A percentile compares a stretch with the other conserved stretches of the same genome.
These are phyloP conservation scores for Gymnocypris eckloni DNA, from an alignment of 2,797 vertebrate genomes.

Conservation along the genomic window DNA sequence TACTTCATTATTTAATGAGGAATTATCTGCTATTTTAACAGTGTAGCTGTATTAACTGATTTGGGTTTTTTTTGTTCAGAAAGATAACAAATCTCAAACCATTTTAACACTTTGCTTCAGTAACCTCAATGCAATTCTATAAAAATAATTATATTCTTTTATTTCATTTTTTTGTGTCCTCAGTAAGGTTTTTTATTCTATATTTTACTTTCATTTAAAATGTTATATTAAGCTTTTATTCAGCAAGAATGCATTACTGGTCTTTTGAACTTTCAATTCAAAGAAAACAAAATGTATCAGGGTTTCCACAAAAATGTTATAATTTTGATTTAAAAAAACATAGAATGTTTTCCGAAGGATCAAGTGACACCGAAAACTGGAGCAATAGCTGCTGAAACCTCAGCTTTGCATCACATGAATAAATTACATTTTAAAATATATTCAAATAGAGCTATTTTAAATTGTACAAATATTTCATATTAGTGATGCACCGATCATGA, in stretches of 20 bases:
- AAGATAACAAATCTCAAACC: neutral
- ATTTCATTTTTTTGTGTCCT: too few species aligned
- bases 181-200: neutral
- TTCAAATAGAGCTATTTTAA: too few species aligned
- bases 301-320: neutral
- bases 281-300: neutral
- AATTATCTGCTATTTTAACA: neutral
- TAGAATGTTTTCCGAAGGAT: neutral
- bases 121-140: neutral
- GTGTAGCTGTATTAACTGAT: neutral
- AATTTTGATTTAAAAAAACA: neutral
- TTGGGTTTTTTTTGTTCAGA: neutral
- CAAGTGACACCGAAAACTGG: too few species aligned
- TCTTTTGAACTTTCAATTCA: neutral
- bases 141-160: too few species aligned
- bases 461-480: neutral
- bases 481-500: too few species aligned
- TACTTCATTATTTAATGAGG: neutral
- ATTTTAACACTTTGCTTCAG: neutral
- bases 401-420: too few species aligned
- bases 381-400: neutral
- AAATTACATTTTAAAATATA: too few species aligned
- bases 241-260: neutral
- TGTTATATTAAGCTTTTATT: neutral
- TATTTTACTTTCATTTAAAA: neutral